These are phyloP conservation scores for Podarcis lilfordi DNA, from an alignment of 2,797 vertebrate genomes.

Conservation along the genomic window DNA sequence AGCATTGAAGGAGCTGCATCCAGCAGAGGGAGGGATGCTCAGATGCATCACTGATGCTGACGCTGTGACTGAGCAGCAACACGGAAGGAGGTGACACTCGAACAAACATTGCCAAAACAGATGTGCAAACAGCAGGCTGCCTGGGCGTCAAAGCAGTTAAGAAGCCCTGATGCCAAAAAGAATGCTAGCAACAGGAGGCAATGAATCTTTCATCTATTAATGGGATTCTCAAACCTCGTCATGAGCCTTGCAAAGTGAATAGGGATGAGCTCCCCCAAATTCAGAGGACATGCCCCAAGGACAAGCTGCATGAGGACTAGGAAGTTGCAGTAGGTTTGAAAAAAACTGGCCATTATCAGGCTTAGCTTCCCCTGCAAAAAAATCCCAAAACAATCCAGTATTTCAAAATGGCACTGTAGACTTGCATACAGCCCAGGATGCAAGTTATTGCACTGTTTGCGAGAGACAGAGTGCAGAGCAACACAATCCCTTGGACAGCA, in stretches of 20 bases:
- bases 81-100: background rate
- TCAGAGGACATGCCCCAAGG: background rate
- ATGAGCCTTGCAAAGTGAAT: background rate
- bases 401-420: background rate
- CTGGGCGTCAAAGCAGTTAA: background rate
- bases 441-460: background rate
- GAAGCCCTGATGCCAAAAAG: constrained; percentile 5
- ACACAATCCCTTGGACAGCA: background rate
- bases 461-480: too few relatives aligned
- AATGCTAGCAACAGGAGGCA: background rate
- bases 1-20: background rate
- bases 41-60: background rate
- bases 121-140: background rate
- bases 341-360: background rate
- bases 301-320: background rate
- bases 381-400: background rate
- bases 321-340: background rate
- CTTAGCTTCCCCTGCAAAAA: background rate
- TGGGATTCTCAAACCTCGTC: background rate
- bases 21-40: background rate
- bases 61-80: background rate
- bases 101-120: background rate
- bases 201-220: background rate
- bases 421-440: background rate
- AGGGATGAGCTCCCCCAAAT: background rate